Evolutionary conservation across 2,797 vertebrate species (phyloP), one percentile per base, ranked within the genome.

Genomic region (Brotogeris chrysoptera): DNA sequence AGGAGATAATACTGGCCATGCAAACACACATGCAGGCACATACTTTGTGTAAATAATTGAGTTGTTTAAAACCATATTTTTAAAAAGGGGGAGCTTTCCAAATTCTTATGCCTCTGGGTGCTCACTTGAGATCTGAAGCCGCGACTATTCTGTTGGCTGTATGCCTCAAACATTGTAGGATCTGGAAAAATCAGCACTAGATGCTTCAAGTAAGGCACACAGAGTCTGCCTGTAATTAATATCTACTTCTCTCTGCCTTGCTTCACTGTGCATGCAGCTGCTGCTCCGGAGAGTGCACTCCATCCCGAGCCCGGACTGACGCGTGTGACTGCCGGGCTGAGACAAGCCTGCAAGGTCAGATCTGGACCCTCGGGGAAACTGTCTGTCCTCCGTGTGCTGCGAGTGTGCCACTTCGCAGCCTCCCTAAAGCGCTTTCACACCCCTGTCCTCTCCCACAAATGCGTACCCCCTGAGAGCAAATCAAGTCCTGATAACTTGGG

Each of bases 381-480:
- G 28, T 20, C 18, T 53, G 32, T 59, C 30, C n/a, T 50, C 80
- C 8, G 5, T 9, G 36, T 14, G 28, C 10, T 24, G 73, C 18
- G 14, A 86, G 8, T 0, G 3, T 39, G 41, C 15, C 55, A 10
- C 36, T 50, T 59, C 13, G 27, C 77, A 78, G 44, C 11, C 10
- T 60, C 8, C 38, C 10, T 57, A 20, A 64, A 69, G 30, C 9
- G 4, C 15, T 71, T 71, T 28, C 41, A 5, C 9, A 3, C 21
- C 27, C 4, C 1, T 5, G 11, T 80, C 38, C 14, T 30, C 44
- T 85, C 8, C 41, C 28, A 23, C 17, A 27, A 16, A 53, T 2
- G 13, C 0, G 0, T 11, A 15, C 17, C 59, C 14, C 5, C 3
- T 4, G 46, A 52, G 18, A 21, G 24, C 12, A 73, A 52, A 63